Conservation (phyloP, 2,113 vertebrate genomes). For the Oreochromis tanganicae region DNA sequence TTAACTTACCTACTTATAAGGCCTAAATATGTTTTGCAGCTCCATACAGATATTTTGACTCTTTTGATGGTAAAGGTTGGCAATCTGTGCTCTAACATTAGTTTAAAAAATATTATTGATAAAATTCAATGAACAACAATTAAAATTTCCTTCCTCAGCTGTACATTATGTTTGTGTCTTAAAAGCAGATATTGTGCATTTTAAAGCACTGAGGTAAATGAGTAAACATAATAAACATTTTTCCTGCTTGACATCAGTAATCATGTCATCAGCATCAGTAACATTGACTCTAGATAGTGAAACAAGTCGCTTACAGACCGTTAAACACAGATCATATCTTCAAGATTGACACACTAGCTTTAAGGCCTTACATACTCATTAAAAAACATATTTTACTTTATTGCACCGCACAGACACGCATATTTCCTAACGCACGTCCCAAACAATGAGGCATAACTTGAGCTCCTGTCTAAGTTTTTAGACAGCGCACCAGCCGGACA, state of each 20-base stretch:
- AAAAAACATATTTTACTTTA: neutral
- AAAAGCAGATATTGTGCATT: neutral
- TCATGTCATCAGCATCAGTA: neutral
- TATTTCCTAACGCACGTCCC: neutral
- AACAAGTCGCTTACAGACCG: neutral
- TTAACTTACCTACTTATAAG: neutral
- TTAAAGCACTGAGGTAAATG: neutral
- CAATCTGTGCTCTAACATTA: neutral
- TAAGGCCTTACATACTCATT: neutral
- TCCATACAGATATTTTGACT: neutral
- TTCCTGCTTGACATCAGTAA: neutral
- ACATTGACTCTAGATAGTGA: neutral
- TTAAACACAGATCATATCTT: neutral
- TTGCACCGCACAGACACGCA: neutral
- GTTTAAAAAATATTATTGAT: fast-evolving
- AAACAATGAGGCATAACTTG: constrained; percentile 9
- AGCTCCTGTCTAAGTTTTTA: neutral
- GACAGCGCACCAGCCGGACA: neutral
- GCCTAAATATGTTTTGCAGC: neutral
- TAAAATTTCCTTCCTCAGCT: neutral
- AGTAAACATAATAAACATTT: neutral
- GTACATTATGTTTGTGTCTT: neutral
- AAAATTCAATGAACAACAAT: neutral
- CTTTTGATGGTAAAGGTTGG: neutral
- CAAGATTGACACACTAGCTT: neutral